Conservation (phyloP, 35 echinoderm and acorn worm genomes). For the Amphiura filiformis region DNA sequence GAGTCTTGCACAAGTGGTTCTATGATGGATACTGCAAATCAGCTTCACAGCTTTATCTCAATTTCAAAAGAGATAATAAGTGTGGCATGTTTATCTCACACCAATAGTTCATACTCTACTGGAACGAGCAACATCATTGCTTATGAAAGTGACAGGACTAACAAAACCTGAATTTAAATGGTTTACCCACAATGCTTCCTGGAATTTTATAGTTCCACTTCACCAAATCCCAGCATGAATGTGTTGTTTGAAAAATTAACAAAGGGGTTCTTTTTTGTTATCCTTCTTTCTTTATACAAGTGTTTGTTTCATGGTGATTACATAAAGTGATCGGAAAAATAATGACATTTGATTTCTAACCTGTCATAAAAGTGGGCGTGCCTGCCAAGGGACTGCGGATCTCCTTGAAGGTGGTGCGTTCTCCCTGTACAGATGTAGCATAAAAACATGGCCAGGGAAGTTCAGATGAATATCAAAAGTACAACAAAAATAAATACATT, state of each 20-base stretch:
- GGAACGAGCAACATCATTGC: too few species aligned
- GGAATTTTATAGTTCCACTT: background rate
- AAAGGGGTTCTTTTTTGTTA: background rate
- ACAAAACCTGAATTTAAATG: too few species aligned
- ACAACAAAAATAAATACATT: background rate
- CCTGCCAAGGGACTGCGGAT: constrained; percentile 86
- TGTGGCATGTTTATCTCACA: too few species aligned
- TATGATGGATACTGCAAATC: too few species aligned
- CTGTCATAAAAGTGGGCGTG: constrained; percentile 73
- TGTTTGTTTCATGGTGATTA: background rate
- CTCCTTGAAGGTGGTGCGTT: constrained; percentile 64
- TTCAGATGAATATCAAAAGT: background rate
- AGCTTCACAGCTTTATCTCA: too few species aligned
- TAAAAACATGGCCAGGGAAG: constrained; percentile 9
- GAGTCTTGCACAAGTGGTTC: too few species aligned
- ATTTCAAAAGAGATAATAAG: too few species aligned
- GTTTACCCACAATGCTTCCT: background rate
- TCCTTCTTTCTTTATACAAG: background rate
- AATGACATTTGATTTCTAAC: constrained; percentile 15
- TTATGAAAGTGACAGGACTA: too few species aligned
- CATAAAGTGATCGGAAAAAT: background rate
- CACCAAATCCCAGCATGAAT: too few species aligned
- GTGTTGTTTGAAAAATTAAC: background rate
- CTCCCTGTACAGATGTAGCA: constrained; percentile 1
- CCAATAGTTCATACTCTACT: too few species aligned